phyloP scores from a whole-genome alignment of 2,888 invertebrate species.

The Escarpia spicata region DNA sequence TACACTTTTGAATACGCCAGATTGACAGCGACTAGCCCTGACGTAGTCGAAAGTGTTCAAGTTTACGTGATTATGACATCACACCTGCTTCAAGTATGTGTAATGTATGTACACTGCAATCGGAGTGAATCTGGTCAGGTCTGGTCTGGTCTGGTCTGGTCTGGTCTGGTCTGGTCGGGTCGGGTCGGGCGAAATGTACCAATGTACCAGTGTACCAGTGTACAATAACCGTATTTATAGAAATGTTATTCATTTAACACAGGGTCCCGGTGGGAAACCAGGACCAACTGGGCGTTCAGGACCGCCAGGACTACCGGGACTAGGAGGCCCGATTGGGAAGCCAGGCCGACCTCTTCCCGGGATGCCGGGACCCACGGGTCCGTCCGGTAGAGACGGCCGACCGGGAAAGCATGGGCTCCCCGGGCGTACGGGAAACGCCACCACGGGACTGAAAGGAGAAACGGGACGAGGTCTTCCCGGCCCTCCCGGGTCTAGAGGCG shows the following conservation, averaged over 20 bases:
- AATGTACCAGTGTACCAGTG: no score
- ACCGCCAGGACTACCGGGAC: constrained; percentile 18
- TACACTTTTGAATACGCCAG: no score
- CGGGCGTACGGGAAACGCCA: background rate
- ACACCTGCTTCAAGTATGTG: no score
- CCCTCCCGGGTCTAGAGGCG: background rate
- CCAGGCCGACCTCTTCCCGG: background rate
- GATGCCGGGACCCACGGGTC: background rate
- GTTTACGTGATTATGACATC: no score
- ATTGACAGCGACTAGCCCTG: no score
- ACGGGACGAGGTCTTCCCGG: constrained; percentile 19
- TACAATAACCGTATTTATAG: no score
- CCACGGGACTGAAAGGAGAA: constrained; percentile 6
- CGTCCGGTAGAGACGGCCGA: background rate
- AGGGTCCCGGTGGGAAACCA: background rate
- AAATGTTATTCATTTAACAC: background rate
- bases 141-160: no score
- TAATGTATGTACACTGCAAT: no score
- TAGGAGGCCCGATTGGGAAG: background rate
- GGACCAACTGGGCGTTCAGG: background rate
- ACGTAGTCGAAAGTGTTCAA: no score
- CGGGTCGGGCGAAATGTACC: no score
- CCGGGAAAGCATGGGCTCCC: constrained; percentile 1
- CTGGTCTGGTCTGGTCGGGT: no score
- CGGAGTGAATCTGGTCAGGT: no score